Evolutionary conservation across 2,113 vertebrate genomes (phyloP), one percentile per base, ranked within the genome.

Genomic region (Corythornis cristatus): DNA sequence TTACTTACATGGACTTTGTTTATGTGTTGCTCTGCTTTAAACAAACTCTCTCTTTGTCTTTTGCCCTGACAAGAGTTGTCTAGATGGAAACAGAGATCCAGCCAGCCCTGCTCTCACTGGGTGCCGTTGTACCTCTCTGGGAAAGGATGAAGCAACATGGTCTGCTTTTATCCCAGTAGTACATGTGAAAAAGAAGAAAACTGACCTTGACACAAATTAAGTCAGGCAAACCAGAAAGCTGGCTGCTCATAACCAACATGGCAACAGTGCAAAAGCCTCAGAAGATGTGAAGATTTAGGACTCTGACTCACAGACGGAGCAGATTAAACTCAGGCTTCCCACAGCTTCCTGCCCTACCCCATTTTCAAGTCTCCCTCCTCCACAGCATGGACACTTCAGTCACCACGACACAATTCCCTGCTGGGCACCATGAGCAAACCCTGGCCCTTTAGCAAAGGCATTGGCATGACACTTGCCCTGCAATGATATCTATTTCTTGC

Each of bases 271-370:
- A 53, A 87, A 87, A 89, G 51, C 56, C 74, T 87, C 1, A 2
- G 87, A 60, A 90, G 95, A 96, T 87, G 94, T n/a, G 89, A 64
- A 93, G 93, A 54, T 85, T 94, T 56, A 5, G 35, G 78, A 31
- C 81, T 90, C 54, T 94, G 95, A 92, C 85, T 96, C 96, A 96
- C 92, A 95, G 67, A 86, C 33, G 22, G 88, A 93, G 93, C 80
- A 78, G 88, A 96, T 96, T 95, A 91, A 96, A 86, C 65, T 95
- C 93, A 83, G 93, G 17, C 93, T 96, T 93, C 96, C 96, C 96
- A 94, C 96, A 94, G 93, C 48, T 96, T 96, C 96, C 95, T 94
- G 93, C 88, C 79, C 85, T 94, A 90, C 79, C 85, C 64, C 3
- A 3, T 54, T 67, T 75, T 22, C 28, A 78, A 73, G 15, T 11